A percentile compares a stretch with the other conserved stretches of the same genome.
Conservation (phyloP, 2,888 invertebrate genomes). For the Brenthis daphne region DNA sequence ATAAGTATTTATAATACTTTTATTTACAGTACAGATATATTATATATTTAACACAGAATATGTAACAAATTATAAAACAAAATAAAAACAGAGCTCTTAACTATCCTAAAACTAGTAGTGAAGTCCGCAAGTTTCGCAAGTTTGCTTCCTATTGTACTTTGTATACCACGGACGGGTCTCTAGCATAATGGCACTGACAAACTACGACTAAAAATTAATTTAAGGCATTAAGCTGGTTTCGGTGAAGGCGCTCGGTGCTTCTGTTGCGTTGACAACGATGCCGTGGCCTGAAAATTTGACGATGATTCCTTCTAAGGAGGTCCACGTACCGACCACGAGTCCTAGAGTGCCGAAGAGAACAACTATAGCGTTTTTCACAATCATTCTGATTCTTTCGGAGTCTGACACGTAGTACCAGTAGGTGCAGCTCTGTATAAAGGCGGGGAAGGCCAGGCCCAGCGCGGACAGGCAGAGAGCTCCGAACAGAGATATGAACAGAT, state of each 20-base stretch:
- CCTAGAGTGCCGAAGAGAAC: slow-evolving; percentile 86
- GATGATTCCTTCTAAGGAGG: slow-evolving; percentile 85
- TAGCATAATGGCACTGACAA: slow-evolving; percentile 53
- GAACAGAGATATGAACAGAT: slow-evolving; percentile 89
- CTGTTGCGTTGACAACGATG: slow-evolving; percentile 40
- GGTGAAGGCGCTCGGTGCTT: slow-evolving; percentile 30
- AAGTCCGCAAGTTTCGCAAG: slow-evolving; percentile 22
- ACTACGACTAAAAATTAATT: slow-evolving; percentile 32
- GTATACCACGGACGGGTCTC: slow-evolving; percentile 49
- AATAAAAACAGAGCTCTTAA: slow-evolving; percentile 12
- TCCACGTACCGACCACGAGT: slow-evolving; percentile 86
- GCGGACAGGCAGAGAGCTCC: slow-evolving; percentile 96
- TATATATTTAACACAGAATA: slow-evolving; percentile 24
- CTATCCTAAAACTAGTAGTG: slow-evolving; percentile 20
- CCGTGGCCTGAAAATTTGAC: slow-evolving; percentile 69
- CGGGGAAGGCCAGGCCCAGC: slow-evolving; percentile 94
- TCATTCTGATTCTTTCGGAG: slow-evolving; percentile 79
- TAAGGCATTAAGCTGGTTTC: slow-evolving; percentile 42
- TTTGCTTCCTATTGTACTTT: slow-evolving; percentile 43
- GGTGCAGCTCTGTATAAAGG: slow-evolving; percentile 91
- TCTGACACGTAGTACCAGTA: slow-evolving; percentile 87
- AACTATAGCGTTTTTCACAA: slow-evolving; percentile 83
- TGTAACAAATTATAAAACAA: slow-evolving; percentile 23
- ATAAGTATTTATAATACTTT: slow-evolving; percentile 23
- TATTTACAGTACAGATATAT: slow-evolving; percentile 28